phyloP scores from a whole-genome alignment of 2,797 vertebrate species.

The Erithacus rubecula region DNA sequence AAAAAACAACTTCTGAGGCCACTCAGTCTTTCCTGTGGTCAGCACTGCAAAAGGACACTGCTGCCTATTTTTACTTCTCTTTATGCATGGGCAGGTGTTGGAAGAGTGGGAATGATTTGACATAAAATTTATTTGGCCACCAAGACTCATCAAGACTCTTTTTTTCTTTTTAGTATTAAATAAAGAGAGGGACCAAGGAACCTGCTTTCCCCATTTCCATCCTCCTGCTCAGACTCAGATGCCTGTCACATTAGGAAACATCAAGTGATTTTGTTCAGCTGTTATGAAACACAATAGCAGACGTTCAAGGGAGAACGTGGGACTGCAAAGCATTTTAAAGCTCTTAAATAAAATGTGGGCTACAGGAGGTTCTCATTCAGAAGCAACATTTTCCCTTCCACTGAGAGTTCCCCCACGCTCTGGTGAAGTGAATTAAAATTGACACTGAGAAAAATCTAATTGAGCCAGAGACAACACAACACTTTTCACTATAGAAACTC shows the following conservation, averaged over 20 bases:
- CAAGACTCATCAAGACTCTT: background rate
- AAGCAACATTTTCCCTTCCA: constrained; percentile 23
- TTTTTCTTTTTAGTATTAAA: background rate
- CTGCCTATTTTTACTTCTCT: background rate
- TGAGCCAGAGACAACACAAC: constrained; percentile 62
- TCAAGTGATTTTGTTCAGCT: background rate
- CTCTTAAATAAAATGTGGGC: constrained; percentile 15
- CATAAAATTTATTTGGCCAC: background rate
- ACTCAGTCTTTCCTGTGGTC: background rate
- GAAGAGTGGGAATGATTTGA: background rate
- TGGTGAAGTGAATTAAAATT: constrained; percentile 65
- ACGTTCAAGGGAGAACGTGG: background rate
- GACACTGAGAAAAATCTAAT: constrained; percentile 64
- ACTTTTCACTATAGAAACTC: constrained; percentile 49
- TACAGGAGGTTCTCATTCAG: constrained; percentile 30
- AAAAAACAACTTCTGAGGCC: background rate
- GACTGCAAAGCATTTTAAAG: background rate
- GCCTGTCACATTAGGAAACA: background rate
- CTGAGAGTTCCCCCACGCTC: constrained; percentile 4
- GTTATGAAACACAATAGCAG: background rate
- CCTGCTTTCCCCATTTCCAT: background rate
- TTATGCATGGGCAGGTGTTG: rapidly evolving
- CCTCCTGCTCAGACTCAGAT: background rate
- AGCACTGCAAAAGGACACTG: background rate
- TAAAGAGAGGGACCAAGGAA: background rate